Evolutionary conservation across 2,797 vertebrate genomes (phyloP), one percentile per base, ranked within the genome.

Genomic region (Heliangelus exortis): DNA sequence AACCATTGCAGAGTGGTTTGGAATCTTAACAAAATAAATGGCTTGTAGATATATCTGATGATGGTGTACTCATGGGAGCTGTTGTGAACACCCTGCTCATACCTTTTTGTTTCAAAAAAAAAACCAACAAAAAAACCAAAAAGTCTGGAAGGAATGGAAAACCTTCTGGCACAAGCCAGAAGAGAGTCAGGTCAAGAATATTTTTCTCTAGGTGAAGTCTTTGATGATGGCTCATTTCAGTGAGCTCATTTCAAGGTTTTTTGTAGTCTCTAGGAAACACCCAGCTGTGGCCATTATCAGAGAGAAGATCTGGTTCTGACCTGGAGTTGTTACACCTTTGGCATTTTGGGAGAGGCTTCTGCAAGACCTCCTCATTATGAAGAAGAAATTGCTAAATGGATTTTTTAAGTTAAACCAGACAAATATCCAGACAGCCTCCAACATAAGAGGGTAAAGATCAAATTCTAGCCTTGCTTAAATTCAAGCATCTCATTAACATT

Each of bases 341-440:
- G 66, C 50, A 47, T 85, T 84, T 77, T 6, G 26, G 43, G 43
- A 83, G 58, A 22, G 0, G n/a, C 17, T 19, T 89, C 58, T 36
- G n/a, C 51, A 62, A 84, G 58, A 7, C 20, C 68, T 59, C 54
- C 75, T 94, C 75, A n/a, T 92, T 66, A 80, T 2, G 23, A 77
- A 68, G 83, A 62, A 86, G 79, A 92, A 92, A 86, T 62, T 73
- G n/a, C 18, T 36, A 53, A 91, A 93, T 3, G 26, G 73, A 50
- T 92, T 36, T 92, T 94, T 92, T 87, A 93, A 96, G 82, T 91
- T 88, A 61, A 93, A 96, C 25, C 92, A 96, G 90, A 41, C 72
- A 94, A 93, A 87, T 83, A 89, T 66, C 69, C 85, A 47, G 68
- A 55, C 86, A 89, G 75, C 68, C 75, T 87, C 68, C 79, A 85